Conservation (phyloP, 2,888 invertebrate species). For the Poecilus cupreus region DNA sequence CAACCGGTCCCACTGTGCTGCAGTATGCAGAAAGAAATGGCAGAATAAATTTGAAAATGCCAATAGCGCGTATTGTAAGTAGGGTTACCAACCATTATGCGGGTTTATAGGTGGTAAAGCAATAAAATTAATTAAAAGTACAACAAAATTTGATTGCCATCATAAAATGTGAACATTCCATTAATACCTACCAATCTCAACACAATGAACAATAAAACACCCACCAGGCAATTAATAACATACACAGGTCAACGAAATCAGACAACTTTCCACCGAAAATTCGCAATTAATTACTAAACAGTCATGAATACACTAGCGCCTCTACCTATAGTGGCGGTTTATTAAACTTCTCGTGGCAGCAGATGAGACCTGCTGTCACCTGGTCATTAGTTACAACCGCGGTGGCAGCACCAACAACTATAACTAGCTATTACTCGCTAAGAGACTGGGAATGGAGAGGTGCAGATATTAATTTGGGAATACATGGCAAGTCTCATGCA, state of each 20-base stretch:
- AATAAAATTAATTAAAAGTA: neutral
- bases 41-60: too few relatives aligned
- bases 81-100: too few relatives aligned
- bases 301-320: slow-evolving; percentile 16
- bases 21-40: too few relatives aligned
- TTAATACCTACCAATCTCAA: neutral
- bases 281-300: slow-evolving; percentile 33
- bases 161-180: neutral
- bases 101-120: too few relatives aligned
- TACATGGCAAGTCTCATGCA: neutral
- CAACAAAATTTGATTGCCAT: neutral
- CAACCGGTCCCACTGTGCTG: too few relatives aligned
- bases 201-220: neutral
- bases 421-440: neutral
- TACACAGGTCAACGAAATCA: neutral
- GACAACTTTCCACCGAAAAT: slow-evolving; percentile 13
- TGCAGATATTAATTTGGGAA: slow-evolving; percentile 1
- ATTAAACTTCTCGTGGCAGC: slow-evolving; percentile 14
- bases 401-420: neutral
- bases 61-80: too few relatives aligned
- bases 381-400: slow-evolving; percentile 16
- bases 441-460: neutral
- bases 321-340: neutral
- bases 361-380: slow-evolving; percentile 35
- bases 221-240: neutral